phyloP scores from a whole-genome alignment of 1,140 invertebrate genomes.

The Octopus sinensis region DNA sequence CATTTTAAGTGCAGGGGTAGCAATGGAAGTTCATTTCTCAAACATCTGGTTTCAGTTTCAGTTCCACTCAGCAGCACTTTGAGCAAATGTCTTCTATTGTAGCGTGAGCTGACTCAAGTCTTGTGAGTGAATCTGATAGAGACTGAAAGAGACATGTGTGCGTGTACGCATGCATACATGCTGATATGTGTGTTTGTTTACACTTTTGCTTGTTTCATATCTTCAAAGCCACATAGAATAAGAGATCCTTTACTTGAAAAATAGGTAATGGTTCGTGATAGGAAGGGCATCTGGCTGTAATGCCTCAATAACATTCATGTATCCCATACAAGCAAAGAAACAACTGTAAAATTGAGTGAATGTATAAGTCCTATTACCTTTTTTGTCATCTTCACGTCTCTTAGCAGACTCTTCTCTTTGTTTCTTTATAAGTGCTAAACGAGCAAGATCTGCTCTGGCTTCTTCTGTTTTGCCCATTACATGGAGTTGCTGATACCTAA shows the following conservation, averaged over 20 bases:
- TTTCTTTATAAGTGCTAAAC: slow-evolving; percentile 83
- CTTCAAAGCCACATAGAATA: background rate
- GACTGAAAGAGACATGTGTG: too few relatives aligned
- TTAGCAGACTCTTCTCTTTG: slow-evolving; percentile 90
- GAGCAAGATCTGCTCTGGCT: slow-evolving; percentile 86
- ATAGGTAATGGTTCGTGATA: background rate
- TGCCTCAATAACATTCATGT: background rate
- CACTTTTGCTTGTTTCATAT: too few relatives aligned
- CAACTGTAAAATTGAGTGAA: background rate
- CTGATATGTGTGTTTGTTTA: too few relatives aligned
- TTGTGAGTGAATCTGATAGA: too few relatives aligned
- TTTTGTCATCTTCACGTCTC: slow-evolving; percentile 79
- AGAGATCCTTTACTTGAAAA: background rate
- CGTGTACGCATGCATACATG: too few relatives aligned
- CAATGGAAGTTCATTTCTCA: too few relatives aligned
- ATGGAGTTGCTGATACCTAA: slow-evolving; percentile 86
- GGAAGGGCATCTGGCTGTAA: background rate
- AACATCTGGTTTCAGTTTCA: too few relatives aligned
- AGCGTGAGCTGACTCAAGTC: too few relatives aligned
- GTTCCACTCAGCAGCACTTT: too few relatives aligned
- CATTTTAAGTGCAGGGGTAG: too few relatives aligned
- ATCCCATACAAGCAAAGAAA: background rate
- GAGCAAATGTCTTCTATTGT: too few relatives aligned
- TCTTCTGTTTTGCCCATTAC: slow-evolving; percentile 93
- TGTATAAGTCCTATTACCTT: slow-evolving; percentile 22